Percentiles rank a stretch among this genome's conserved stretches.
phyloP scores from a whole-genome alignment of 2,113 vertebrate species.

The Apodemus speciosus region DNA sequence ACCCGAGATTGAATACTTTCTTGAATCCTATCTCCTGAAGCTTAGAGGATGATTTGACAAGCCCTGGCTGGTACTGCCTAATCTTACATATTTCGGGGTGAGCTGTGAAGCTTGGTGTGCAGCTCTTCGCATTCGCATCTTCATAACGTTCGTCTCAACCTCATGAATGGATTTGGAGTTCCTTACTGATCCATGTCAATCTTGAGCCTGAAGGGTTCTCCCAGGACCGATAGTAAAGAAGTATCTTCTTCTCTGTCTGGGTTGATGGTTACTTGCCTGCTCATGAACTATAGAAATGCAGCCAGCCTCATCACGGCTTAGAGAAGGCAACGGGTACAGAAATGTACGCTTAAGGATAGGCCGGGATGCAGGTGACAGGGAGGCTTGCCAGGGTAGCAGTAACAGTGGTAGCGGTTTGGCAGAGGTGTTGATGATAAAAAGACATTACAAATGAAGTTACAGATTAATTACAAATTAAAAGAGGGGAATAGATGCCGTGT shows the following conservation, averaged over 20 bases:
- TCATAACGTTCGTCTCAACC: neutral
- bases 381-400: neutral
- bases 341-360: neutral
- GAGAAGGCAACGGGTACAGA: neutral
- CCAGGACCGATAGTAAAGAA: neutral
- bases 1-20: neutral
- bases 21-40: neutral
- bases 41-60: neutral
- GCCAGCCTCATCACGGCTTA: neutral
- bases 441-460: neutral
- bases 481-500: neutral
- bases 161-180: neutral
- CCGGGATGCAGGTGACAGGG: neutral
- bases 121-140: neutral
- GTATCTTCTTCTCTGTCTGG: neutral
- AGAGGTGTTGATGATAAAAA: neutral
- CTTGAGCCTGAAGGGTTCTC: neutral
- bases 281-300: neutral
- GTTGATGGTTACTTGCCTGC: neutral
- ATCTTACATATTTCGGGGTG: neutral
- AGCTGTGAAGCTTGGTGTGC: neutral
- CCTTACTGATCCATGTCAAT: accelerated
- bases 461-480: neutral
- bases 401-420: no score
- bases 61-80: neutral